These are phyloP conservation scores for Cephalopachus bancanus DNA, from an alignment of 2,797 vertebrate genomes.

Conservation along the genomic window DNA sequence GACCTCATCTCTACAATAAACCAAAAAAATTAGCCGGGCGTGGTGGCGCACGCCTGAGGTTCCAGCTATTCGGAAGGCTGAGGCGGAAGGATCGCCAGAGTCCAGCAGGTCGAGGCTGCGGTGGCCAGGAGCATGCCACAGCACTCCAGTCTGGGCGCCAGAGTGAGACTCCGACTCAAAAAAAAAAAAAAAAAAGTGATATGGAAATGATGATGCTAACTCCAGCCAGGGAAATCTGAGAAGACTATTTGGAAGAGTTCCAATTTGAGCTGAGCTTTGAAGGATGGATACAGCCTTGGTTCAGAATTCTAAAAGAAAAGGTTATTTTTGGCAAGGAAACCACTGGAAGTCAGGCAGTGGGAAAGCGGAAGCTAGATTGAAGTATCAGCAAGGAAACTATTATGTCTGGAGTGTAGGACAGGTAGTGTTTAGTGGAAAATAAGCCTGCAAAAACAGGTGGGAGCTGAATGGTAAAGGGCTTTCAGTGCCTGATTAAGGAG, in stretches of 20 bases:
- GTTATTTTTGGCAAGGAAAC: constrained; percentile 2
- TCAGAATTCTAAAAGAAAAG: constrained; percentile 31
- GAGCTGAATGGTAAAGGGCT: constrained; percentile 8
- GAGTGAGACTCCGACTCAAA: no score
- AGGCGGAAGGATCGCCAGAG: no score
- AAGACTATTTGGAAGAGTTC: constrained; percentile 41
- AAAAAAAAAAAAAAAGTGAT: not conserved
- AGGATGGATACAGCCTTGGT: not conserved
- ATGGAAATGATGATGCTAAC: constrained; percentile 8
- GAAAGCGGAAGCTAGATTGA: not conserved
- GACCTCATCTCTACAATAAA: no score
- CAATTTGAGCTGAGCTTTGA: constrained; percentile 60
- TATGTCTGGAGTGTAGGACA: not conserved
- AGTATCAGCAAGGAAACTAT: not conserved
- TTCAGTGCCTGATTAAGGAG: constrained; percentile 27
- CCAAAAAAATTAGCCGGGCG: no score
- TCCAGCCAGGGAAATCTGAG: constrained; percentile 5
- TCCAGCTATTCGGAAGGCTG: no score
- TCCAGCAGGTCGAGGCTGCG: no score
- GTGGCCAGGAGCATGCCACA: no score
- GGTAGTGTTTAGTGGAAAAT: constrained; percentile 46
- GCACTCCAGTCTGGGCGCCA: no score
- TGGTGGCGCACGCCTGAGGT: no score
- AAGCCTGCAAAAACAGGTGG: constrained; percentile 27
- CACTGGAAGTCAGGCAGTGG: not conserved